Evolutionary conservation across 2,888 invertebrate species (phyloP), one percentile per base, ranked within the genome.

Genomic region (Phymatocera aterrima): DNA sequence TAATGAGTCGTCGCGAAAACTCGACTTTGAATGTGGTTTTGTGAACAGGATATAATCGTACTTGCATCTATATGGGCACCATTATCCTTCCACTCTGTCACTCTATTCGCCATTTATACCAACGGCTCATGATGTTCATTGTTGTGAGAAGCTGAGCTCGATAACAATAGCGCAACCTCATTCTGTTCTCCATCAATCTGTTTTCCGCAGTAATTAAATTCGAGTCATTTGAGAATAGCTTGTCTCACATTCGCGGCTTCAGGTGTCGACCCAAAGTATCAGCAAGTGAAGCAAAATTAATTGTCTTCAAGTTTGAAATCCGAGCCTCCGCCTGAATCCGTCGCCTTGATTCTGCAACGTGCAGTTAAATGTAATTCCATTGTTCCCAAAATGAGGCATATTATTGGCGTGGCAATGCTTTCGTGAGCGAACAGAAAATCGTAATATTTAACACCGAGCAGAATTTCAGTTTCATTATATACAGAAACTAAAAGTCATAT

Each of bases 141-240:
- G 68, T 68, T 68, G 43, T 46, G 46, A 68, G 40, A 28, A 68
- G 15, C 68, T 68, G 12, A 68, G 68, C 24, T 46, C 2, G 43
- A 43, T 46, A 68, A 68, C 68, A 68, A 68, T 68, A 24, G 21
- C 65, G 46, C 15, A 24, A 40, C 28, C 68, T 24, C 43, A 3
- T 21, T 28, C 1, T 2, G 15, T 46, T 5, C 24, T 46, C 46
- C 68, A 46, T 15, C 65, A 65, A 68, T 68, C 68, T 68, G 46
- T 68, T 40, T 68, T 43, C 43, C 43, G 64, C 68, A 43, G 68
- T 68, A 68, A 68, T 68, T 43, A 68, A 68, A 68, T 68, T 68
- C 43, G n/a, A 68, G 34, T 68, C 68, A 68, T 68, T 43, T 68
- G 46, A 28, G 24, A 28, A 24, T 46, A 46, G 43, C 68, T 68